Base-by-base conservation (phyloP, 2,113 vertebrate genomes). In the Cyanoramphus novaezelandiae region DNA sequence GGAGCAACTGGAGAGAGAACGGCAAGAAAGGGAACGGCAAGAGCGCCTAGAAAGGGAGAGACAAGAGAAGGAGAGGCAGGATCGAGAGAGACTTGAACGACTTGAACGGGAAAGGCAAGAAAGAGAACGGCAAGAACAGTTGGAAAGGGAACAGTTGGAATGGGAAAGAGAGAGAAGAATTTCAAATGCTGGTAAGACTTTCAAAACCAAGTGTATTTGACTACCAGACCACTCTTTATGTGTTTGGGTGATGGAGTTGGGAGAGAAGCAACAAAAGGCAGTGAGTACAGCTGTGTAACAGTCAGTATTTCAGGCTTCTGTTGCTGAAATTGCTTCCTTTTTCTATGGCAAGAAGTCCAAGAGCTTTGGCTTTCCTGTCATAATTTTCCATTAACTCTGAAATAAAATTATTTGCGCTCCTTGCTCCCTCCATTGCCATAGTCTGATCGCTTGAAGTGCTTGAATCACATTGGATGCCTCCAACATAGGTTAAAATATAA, bases 111-210 rank as follows among this genome's bases (percentile, higher is more conserved):
- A 98, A 41, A 89, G 97, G 90, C 98, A 97, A 75, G 98, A 98
- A 50, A 93, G 98, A 60, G 98, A 98, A 74, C 97, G 97, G 27
- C 98, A 98, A 91, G 98, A 98, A 39, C 98, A 98, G 77, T 63
- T 98, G 67, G 98, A 98, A 92, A 95, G 98, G 84, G 98, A 98
- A 10, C 98, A 97, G 20, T 50, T 97, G 92, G 97, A 99, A 95
- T 99, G 99, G 98, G 99, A 99, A 93, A 98, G 98, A 92, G 99
- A 99, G 91, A 98, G 99, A 95, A 98, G 99, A 95, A 92, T 98
- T 94, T 98, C 99, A 41, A 98, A 97, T 79, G 97, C 99, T 31
- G 99, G 99, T 99, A 98, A 99, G 99, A 93, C 88, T 93, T 53
- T 82, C 6, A 59, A 90, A 95, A 55, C 24, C 8, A 15, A 76